phyloP scores from a whole-genome alignment of 1,140 invertebrate species.

The Trissolcus basalis region DNA sequence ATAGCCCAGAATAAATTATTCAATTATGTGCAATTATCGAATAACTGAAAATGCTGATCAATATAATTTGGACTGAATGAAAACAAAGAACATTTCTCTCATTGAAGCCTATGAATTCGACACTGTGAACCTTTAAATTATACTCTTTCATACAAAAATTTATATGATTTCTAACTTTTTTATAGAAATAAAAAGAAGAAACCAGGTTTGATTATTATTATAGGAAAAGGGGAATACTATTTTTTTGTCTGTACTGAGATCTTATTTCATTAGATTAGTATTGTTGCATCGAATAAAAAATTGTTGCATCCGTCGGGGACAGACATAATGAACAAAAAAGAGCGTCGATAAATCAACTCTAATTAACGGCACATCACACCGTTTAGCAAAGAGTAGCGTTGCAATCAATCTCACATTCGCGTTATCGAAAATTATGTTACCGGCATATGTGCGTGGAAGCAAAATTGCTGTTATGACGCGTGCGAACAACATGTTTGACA shows the following conservation, averaged over 20 bases:
- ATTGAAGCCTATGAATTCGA: no score
- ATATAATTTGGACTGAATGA: constrained; percentile 29
- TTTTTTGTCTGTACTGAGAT: no score
- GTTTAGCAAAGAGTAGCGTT: constrained; percentile 9
- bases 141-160: no score
- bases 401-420: constrained; percentile 16
- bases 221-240: no score
- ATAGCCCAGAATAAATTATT: no score
- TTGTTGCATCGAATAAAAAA: constrained; percentile 30
- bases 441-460: neutral
- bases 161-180: no score
- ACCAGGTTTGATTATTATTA: no score
- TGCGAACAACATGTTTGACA: neutral
- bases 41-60: no score
- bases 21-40: no score
- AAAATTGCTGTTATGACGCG: neutral
- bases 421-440: constrained; percentile 1
- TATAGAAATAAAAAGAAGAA: no score
- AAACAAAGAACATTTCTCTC: no score
- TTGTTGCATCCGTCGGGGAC: constrained; percentile 28
- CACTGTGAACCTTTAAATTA: no score
- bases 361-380: constrained; percentile 44
- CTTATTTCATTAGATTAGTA: constrained; percentile 41
- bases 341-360: constrained; percentile 24
- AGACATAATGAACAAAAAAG: constrained; percentile 42